phyloP scores from a whole-genome alignment of 2,113 vertebrate species.

The Pelodiscus sinensis region DNA sequence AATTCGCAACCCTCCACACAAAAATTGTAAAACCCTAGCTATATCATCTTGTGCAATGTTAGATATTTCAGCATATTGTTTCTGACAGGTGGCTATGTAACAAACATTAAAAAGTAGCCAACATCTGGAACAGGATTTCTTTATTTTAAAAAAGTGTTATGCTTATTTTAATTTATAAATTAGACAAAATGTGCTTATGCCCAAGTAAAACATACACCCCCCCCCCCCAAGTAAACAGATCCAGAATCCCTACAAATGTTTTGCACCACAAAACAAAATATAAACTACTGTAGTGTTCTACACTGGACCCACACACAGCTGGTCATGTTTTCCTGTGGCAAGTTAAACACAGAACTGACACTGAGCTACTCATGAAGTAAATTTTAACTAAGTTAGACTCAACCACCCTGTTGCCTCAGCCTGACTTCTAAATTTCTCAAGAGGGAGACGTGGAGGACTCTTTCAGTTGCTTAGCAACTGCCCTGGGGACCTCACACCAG shows the following conservation, averaged over 20 bases:
- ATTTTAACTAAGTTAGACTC: background rate
- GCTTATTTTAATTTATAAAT: background rate
- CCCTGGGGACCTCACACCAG: background rate
- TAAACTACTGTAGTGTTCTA: too few relatives aligned
- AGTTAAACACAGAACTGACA: fast-evolving
- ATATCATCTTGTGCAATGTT: fast-evolving
- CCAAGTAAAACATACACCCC: background rate
- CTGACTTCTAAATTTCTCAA: background rate
- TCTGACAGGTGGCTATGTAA: fast-evolving
- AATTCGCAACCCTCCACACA: too few relatives aligned
- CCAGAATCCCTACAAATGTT: background rate
- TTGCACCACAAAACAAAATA: background rate
- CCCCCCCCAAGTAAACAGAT: too few relatives aligned
- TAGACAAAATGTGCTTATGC: background rate
- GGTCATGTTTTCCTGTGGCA: background rate
- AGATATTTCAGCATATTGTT: background rate
- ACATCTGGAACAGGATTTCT: background rate
- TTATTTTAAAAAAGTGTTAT: background rate
- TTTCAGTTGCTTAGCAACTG: background rate
- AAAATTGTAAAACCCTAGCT: background rate
- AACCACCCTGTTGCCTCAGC: background rate
- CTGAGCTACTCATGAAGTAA: background rate
- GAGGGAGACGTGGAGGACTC: background rate
- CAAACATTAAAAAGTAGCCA: background rate
- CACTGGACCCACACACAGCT: too few relatives aligned